Percentiles rank a stretch among this genome's conserved stretches.
Evolutionary conservation across 1,140 invertebrate genomes (phyloP).

Genomic region (Thaumatotibia leucotreta): DNA sequence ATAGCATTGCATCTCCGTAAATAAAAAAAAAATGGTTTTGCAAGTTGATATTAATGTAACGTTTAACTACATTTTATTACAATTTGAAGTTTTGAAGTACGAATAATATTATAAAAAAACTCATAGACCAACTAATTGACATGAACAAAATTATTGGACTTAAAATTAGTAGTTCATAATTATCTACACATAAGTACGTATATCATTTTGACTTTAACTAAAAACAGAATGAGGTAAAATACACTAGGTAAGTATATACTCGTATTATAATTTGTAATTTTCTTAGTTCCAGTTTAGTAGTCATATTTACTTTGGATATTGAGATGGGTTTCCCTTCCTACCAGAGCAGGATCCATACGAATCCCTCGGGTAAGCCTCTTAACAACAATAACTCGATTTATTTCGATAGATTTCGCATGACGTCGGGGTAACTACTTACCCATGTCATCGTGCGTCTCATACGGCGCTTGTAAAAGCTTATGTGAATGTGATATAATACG

Average conservation of each 20-base stretch:
- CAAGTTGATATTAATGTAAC: no score
- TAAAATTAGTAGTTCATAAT: no score
- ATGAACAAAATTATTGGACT: no score
- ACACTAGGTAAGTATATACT: no score
- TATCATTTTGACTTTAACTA: no score
- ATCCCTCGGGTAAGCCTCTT: not conserved
- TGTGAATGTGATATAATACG: not conserved
- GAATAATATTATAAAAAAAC: no score
- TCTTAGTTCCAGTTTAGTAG: not conserved
- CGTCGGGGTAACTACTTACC: not conserved
- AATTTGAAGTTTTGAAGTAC: no score
- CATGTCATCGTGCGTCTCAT: not conserved
- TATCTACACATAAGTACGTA: no score
- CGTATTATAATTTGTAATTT: not conserved
- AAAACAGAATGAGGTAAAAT: not conserved
- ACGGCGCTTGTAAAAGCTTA: not conserved
- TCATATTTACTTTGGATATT: not conserved
- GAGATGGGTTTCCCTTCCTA: not conserved
- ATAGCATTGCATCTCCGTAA: no score
- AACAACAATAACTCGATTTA: conserved; percentile 11
- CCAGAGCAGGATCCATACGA: not conserved
- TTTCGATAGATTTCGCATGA: not conserved
- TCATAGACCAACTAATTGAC: no score
- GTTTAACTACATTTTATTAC: no score
- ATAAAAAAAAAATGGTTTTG: no score